A percentile compares a stretch with the other conserved stretches of the same genome.
These are phyloP conservation scores for Hymenopus coronatus DNA, from an alignment of 2,888 invertebrate species.

Conservation along the genomic window DNA sequence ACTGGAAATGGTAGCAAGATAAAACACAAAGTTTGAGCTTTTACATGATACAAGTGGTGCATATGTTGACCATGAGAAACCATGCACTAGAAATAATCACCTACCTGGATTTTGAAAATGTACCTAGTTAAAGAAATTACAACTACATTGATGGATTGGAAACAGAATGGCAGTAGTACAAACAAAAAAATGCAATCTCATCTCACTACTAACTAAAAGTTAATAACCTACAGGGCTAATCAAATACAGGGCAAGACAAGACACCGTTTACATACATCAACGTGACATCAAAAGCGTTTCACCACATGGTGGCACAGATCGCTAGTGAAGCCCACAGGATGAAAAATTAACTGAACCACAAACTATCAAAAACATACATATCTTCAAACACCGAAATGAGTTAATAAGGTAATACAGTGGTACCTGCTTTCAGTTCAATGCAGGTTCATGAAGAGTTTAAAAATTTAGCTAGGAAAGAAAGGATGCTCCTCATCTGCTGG, in stretches of 20 bases:
- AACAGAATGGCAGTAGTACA: conserved; percentile 14
- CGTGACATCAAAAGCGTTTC: conserved; percentile 34
- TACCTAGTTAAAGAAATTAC: conserved; percentile 26
- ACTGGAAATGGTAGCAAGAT: conserved; percentile 18
- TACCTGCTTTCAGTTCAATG: not conserved
- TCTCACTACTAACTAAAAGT: conserved; percentile 31
- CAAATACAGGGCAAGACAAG: conserved; percentile 22
- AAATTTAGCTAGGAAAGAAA: not conserved
- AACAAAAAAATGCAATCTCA: conserved; percentile 16
- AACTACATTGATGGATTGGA: conserved; percentile 28
- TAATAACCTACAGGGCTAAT: conserved; percentile 31
- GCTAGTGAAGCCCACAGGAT: conserved; percentile 36
- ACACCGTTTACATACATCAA: conserved; percentile 29
- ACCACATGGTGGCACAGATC: conserved; percentile 31
- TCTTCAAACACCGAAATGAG: not conserved
- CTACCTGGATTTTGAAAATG: conserved; percentile 34
- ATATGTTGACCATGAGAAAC: conserved; percentile 20
- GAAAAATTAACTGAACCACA: not conserved
- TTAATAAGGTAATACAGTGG: not conserved
- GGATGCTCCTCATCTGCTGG: not conserved
- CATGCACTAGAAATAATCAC: conserved; percentile 35
- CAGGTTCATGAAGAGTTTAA: not conserved
- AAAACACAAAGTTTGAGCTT: conserved; percentile 1
- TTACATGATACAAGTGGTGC: conserved; percentile 19
- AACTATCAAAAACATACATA: not conserved